Evolutionary conservation across 2,113 vertebrate species (phyloP), one percentile per base, ranked within the genome.

Genomic region (Cyphomyrus plagiostoma): DNA sequence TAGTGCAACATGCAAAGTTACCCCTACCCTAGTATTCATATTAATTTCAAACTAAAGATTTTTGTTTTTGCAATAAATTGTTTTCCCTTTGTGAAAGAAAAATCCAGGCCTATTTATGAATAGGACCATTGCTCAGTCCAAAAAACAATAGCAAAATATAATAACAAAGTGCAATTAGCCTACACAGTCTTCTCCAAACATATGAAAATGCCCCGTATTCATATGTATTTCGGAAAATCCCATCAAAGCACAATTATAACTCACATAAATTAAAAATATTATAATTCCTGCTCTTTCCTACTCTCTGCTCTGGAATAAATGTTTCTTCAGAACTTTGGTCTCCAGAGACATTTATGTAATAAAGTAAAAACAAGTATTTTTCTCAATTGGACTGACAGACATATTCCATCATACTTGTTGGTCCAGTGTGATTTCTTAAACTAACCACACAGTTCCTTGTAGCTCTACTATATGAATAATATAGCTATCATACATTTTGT

Each of bases 331-430:
- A 86, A 49, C 10, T 48, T 50, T 26, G n/a, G 45, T 23, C 45
- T 49, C 46, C 83, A 86, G n/a, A 50, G 83, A 13, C 46, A 49
- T 86, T 50, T 86, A 26, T 86, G 83, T 50, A 35, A 74, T 17
- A 42, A 80, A 80, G 35, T 80, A 17, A 86, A 86, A 50, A 50
- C 83, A 86, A 50, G 13, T 23, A 86, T 86, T 86, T 46, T 50
- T 86, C 83, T 86, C 82, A 84, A 84, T 84, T 45, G 82, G 82
- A n/a, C 5, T 26, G 83, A 86, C 83, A 86, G 83, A 23, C 42
- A 84, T 84, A 84, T 84, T 84, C 83, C 83, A 49, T 86, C 83
- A 49, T 50, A 86, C 83, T 86, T 50, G 45, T 50, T 86, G 48
- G 83, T 49, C 23, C 17, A 39, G 13, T 3, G 0, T 23, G 39